Conservation (phyloP, 2,888 invertebrate genomes). For the Helleia helle region DNA sequence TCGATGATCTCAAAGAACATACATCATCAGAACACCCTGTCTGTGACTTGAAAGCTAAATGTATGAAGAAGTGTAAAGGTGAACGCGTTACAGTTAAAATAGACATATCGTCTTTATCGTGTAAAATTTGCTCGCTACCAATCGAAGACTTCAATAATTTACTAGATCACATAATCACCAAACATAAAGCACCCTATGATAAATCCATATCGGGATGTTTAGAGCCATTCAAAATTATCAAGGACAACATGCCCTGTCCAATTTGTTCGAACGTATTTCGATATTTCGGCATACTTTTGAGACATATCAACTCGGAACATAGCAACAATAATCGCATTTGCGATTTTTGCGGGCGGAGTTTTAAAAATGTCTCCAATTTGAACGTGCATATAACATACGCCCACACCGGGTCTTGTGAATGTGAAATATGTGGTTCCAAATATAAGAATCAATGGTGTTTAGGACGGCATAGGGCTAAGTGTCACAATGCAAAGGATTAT, state of each 20-base stretch:
- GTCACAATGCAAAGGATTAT: slow-evolving; percentile 51
- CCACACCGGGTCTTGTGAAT: slow-evolving; percentile 48
- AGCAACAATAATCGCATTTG: slow-evolving; percentile 57
- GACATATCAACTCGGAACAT: slow-evolving; percentile 55
- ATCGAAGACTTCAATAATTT: slow-evolving; percentile 37
- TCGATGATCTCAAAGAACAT: slow-evolving; percentile 48
- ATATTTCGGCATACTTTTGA: slow-evolving; percentile 47
- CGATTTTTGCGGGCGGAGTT: slow-evolving; percentile 54
- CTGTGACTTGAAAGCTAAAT: slow-evolving; percentile 49
- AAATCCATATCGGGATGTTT: slow-evolving; percentile 43
- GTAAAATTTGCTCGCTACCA: slow-evolving; percentile 40
- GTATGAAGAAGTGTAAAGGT: slow-evolving; percentile 54
- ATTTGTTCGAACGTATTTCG: slow-evolving; percentile 44
- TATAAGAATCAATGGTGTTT: slow-evolving; percentile 54
- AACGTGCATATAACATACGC: slow-evolving; percentile 50
- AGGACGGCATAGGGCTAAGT: slow-evolving; percentile 50
- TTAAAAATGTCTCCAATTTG: slow-evolving; percentile 44
- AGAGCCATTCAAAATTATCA: slow-evolving; percentile 46
- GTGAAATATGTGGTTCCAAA: slow-evolving; percentile 44
- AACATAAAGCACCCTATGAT: slow-evolving; percentile 51
- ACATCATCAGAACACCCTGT: slow-evolving; percentile 43
- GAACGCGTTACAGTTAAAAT: slow-evolving; percentile 50
- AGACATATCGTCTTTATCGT: slow-evolving; percentile 42
- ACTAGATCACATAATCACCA: slow-evolving; percentile 46
- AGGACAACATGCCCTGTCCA: slow-evolving; percentile 55